Evolutionary conservation across 30 jellyfish, hydroid and myxozoan species (phyloP), one percentile per base, ranked within the genome.

Genomic region (Pelagia noctiluca): DNA sequence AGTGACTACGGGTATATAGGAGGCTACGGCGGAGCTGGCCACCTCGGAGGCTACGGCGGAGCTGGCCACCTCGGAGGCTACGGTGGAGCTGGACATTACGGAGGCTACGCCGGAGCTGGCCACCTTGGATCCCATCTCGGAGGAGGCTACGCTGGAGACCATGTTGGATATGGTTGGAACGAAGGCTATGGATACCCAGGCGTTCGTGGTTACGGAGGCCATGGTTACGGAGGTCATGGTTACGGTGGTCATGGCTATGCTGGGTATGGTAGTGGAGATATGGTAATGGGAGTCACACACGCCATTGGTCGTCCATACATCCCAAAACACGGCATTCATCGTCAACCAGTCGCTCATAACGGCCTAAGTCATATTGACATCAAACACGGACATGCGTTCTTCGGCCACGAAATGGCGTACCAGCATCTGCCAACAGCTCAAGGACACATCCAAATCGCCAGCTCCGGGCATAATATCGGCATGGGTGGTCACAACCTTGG

Each of bases 401-500:
- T 35, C 36, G 80, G 91, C 60, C 91, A 80, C 16, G 84, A 81
- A 16, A 62, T 80, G 1, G 91, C 91, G 18, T 63, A 47, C 63
- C 71, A 63, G 66, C 91, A 47, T 54, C 53, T 81, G 49, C 91
- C 91, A 32, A 81, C 91, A 33, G 91, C 91, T 24, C 91, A 81
- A 81, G 91, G 91, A 24, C 91, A 81, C 78, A 50, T 81, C n/a
- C 91, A 81, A 26, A 71, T 81, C 2, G 91, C 91, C 12, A 81
- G 91, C 64, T 63, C 91, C 0, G 91, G 91, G 8, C 91, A 81
- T 50, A 52, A 80, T 29, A 80, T 66, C 22, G 91, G 91, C 34
- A 38, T 81, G 91, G 91, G 91, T 25, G 91, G 91, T 1, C 91
- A 81, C 71, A 81, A 81, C 19, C 57, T 81, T 37, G 91, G 91